phyloP scores from a whole-genome alignment of 2,113 vertebrate species.

The Anhinga rufa region DNA sequence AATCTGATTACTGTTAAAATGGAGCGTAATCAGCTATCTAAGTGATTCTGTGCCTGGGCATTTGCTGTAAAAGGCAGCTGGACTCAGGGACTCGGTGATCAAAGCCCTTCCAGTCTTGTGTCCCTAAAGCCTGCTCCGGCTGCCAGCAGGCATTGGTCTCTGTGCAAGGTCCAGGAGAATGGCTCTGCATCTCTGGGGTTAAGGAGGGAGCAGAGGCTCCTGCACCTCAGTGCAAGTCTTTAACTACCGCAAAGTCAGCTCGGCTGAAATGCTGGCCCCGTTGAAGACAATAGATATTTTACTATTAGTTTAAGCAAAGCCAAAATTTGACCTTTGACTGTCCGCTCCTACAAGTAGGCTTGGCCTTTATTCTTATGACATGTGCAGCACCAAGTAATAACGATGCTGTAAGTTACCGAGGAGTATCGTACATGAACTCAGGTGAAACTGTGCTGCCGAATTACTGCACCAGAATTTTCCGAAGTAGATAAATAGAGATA shows the following conservation, averaged over 20 bases:
- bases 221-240: neutral
- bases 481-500: neutral
- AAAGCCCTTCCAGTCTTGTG: neutral
- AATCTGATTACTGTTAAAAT: slow-evolving; percentile 36
- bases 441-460: neutral
- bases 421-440: neutral
- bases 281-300: neutral
- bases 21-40: slow-evolving; percentile 11
- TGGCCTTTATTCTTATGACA: neutral
- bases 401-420: neutral
- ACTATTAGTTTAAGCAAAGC: neutral
- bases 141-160: neutral
- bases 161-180: neutral
- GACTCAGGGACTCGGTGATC: neutral
- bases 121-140: neutral
- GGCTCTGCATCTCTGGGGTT: neutral
- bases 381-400: neutral
- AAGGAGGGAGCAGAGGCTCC: neutral
- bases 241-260: neutral
- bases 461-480: neutral
- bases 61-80: neutral
- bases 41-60: neutral
- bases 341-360: neutral
- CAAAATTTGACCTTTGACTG: neutral
- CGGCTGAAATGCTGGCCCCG: neutral